These are phyloP conservation scores for Plagodis pulveraria DNA, from an alignment of 2,888 invertebrate genomes.

Conservation along the genomic window DNA sequence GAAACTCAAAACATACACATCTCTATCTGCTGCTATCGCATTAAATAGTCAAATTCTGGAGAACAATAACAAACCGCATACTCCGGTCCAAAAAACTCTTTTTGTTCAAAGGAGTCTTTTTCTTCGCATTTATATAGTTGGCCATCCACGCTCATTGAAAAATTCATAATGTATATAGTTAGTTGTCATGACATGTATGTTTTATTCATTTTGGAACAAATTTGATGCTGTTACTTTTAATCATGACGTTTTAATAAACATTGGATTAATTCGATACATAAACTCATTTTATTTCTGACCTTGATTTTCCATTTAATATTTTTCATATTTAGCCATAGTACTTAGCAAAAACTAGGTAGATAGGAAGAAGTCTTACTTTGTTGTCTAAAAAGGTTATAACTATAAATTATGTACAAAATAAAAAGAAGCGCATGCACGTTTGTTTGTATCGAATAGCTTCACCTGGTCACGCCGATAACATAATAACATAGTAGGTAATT, in stretches of 20 bases:
- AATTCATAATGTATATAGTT: slow-evolving; percentile 55
- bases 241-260: slow-evolving; percentile 82
- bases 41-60: too few species aligned
- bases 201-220: slow-evolving; percentile 72
- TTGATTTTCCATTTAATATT: background rate
- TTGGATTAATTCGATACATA: slow-evolving; percentile 64
- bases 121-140: too few species aligned
- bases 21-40: too few species aligned
- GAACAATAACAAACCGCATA: too few species aligned
- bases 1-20: too few species aligned
- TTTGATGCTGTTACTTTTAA: slow-evolving; percentile 79
- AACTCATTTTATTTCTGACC: slow-evolving; percentile 39
- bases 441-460: slow-evolving; percentile 28
- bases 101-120: too few species aligned
- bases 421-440: slow-evolving; percentile 26
- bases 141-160: slow-evolving; percentile 1
- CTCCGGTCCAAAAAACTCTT: too few species aligned
- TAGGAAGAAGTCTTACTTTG: slow-evolving; percentile 7
- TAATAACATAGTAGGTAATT: slow-evolving; percentile 37
- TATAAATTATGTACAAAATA: slow-evolving; percentile 18
- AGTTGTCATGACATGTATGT: slow-evolving; percentile 46
- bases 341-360: background rate
- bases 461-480: slow-evolving; percentile 36
- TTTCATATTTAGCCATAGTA: too few species aligned
- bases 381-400: slow-evolving; percentile 17